These are phyloP conservation scores for Micrasema minimum DNA, from an alignment of 1,140 invertebrate genomes.

Conservation along the genomic window DNA sequence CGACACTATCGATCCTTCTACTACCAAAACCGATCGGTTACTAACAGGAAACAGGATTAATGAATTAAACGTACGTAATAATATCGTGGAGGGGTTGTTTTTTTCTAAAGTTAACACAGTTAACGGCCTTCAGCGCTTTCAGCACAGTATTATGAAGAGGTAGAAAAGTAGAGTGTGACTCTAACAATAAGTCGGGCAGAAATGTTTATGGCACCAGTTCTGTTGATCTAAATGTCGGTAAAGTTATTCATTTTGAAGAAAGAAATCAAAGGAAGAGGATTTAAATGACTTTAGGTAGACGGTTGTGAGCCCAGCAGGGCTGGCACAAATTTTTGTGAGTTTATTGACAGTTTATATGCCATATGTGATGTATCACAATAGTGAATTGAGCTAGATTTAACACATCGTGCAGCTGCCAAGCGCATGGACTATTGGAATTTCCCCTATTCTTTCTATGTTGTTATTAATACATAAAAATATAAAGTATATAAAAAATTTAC, in stretches of 20 bases:
- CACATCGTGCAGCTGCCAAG: too few species aligned
- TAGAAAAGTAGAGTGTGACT: constrained; percentile 22
- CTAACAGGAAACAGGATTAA: constrained; percentile 3
- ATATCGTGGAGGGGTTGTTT: constrained; percentile 7
- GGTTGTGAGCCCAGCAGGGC: constrained; percentile 29
- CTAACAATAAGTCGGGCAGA: constrained; percentile 20
- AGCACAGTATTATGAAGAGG: neutral
- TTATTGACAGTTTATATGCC: too few species aligned
- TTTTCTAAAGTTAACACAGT: neutral
- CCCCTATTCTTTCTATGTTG: too few species aligned
- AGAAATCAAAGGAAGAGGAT: constrained; percentile 51
- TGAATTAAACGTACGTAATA: neutral
- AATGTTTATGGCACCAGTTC: constrained; percentile 33
- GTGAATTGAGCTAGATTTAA: too few species aligned
- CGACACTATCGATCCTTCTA: neutral
- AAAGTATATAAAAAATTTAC: too few species aligned
- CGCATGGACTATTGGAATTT: too few species aligned
- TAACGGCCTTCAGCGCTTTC: constrained; percentile 1
- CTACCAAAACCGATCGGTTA: neutral
- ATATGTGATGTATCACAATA: too few species aligned
- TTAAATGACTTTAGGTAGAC: constrained; percentile 28
- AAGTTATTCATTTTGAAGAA: constrained; percentile 43
- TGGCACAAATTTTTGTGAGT: too few species aligned
- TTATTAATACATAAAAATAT: too few species aligned
- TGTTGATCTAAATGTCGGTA: constrained; percentile 19